phyloP scores from a whole-genome alignment of 2,113 vertebrate species.

The Leucopternis melanops region DNA sequence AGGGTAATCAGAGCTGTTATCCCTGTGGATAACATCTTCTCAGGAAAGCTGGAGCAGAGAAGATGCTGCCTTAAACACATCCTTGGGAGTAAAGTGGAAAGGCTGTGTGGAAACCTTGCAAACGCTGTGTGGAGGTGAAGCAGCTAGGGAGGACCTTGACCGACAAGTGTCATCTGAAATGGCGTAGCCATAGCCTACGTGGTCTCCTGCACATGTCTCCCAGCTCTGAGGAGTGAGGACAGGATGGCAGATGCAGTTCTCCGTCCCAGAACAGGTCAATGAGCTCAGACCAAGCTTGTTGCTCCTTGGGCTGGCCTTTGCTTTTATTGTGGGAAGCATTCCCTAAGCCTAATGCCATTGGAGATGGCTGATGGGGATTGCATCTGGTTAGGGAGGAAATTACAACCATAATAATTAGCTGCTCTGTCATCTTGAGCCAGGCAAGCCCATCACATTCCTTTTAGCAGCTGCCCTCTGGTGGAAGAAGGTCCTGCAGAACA shows the following conservation, averaged over 20 bases:
- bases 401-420: slow-evolving; percentile 7
- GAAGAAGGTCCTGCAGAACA: background rate
- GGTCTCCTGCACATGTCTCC: background rate
- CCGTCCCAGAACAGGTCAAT: background rate
- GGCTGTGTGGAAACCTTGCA: background rate
- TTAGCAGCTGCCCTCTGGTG: slow-evolving; percentile 20
- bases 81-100: background rate
- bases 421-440: background rate
- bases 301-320: background rate
- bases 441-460: background rate
- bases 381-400: slow-evolving; percentile 1
- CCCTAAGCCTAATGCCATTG: background rate
- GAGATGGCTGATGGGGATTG: background rate
- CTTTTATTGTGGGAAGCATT: background rate
- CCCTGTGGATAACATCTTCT: background rate
- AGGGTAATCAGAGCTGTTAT: background rate
- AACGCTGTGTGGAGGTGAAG: background rate
- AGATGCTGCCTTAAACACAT: background rate
- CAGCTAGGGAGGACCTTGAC: background rate
- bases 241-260: background rate
- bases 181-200: background rate
- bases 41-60: background rate
- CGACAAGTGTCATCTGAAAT: background rate
- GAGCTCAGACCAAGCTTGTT: background rate
- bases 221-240: background rate